Percentiles rank a stretch among this genome's conserved stretches.
These are phyloP conservation scores for Vollenhovia emeryi DNA, from an alignment of 1,140 invertebrate genomes.

Conservation along the genomic window DNA sequence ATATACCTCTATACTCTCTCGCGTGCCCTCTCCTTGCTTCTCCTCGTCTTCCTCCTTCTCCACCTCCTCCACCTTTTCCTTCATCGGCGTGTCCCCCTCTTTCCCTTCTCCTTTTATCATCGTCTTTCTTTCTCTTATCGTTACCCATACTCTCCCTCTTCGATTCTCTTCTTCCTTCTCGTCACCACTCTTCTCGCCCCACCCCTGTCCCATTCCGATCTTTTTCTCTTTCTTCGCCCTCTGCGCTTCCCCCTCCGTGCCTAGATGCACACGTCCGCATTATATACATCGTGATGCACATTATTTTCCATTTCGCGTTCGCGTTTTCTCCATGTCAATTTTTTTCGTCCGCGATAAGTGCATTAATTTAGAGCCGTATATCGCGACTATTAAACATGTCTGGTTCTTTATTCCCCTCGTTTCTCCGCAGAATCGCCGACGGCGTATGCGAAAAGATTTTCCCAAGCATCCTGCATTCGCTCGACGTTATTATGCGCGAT, in stretches of 20 bases:
- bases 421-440: background rate
- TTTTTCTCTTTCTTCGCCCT: conserved; percentile 56
- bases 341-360: background rate
- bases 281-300: conserved; percentile 38
- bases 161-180: conserved; percentile 59
- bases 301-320: conserved; percentile 65
- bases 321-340: conserved; percentile 45
- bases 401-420: background rate
- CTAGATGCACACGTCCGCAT: conserved; percentile 30
- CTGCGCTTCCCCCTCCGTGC: background rate
- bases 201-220: conserved; percentile 36
- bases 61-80: conserved; percentile 33
- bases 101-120: conserved; percentile 10
- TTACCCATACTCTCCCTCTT: conserved; percentile 20
- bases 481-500: conserved; percentile 65
- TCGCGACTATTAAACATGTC: background rate
- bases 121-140: conserved; percentile 45
- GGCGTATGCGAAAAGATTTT: background rate
- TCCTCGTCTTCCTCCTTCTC: conserved; percentile 2
- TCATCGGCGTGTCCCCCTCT: conserved; percentile 20
- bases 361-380: conserved; percentile 16
- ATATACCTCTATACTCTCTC: conserved; percentile 80
- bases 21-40: conserved; percentile 50
- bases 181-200: conserved; percentile 31
- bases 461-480: background rate